Base-by-base conservation (phyloP, 2,113 vertebrate genomes). In the Apeltes quadracus region DNA sequence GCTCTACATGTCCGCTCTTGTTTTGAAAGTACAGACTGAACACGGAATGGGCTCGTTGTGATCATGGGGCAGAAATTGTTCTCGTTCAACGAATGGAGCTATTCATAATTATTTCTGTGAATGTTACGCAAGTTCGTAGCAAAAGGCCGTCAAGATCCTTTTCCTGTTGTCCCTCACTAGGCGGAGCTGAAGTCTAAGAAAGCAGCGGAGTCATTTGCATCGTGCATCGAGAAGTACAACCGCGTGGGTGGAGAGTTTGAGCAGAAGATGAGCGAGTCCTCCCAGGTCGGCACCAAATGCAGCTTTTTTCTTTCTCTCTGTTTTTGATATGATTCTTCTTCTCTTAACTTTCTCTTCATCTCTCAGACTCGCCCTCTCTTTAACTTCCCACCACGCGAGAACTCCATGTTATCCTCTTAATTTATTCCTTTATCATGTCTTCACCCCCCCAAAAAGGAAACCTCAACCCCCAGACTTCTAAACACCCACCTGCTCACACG, bases 161-260 rank as follows among this genome's bases (percentile, higher is more conserved):
- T 23, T 38, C 29, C 55, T 69, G 38, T 70, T 66, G 2, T 25
- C 22, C 51, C 29, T 86, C 85, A 69, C 86, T 66, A 98, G 97
- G 96, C 96, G 2, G 96, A 98, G 89, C 86, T 94, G n/a, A 99
- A 99, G 91, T 96, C 95, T 14, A 95, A 94, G 87, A 98, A 99
- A 92, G 95, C 96, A 0, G 94, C 95, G 0, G 95, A 97, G 81
- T 93, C 93, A 0, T 95, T 98, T 65, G 88, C 93, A 0, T 75
- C 94, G 14, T 93, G 93, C 0, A 95, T 98, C 68, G 96, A 97
- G 46, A 99, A 98, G 69, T 96, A 97, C 90, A 98, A 97, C 75
- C 81, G 86, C 0, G 95, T 95, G 32, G 94, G 96, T 0, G 92
- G 93, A 0, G 97, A 99, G 83, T 99, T 98, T 39, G 95, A 98